phyloP scores from a whole-genome alignment of 2,888 invertebrate genomes.

The Drosophila kokeensis region DNA sequence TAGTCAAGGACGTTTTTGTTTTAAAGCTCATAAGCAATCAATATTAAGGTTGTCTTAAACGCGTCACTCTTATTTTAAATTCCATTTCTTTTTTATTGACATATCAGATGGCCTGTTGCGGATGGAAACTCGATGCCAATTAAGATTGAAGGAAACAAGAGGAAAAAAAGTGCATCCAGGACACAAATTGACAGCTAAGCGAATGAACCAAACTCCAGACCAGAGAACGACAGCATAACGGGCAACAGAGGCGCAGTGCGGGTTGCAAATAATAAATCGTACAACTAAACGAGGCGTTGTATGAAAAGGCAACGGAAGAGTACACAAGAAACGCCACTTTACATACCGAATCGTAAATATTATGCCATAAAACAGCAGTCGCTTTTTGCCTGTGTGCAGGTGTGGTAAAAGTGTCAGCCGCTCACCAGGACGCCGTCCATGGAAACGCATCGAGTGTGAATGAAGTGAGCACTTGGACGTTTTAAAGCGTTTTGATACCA shows the following conservation, averaged over 20 bases:
- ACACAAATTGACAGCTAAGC: constrained; percentile 66
- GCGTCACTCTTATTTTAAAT: background rate
- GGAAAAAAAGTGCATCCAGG: constrained; percentile 32
- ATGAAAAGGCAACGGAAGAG: constrained; percentile 61
- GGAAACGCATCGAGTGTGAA: constrained; percentile 77
- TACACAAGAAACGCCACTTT: constrained; percentile 77
- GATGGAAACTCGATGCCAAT: constrained; percentile 72
- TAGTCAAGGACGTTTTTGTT: constrained; percentile 18
- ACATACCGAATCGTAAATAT: constrained; percentile 77
- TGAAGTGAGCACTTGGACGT: constrained; percentile 75
- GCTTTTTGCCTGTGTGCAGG: constrained; percentile 46
- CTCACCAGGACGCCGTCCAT: constrained; percentile 13
- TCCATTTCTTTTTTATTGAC: constrained; percentile 6
- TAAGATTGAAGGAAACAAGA: constrained; percentile 68
- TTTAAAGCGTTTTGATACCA: constrained; percentile 70
- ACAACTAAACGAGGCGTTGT: constrained; percentile 48
- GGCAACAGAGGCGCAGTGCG: constrained; percentile 14
- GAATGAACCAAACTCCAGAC: constrained; percentile 27
- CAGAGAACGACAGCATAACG: constrained; percentile 7
- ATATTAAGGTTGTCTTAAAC: background rate
- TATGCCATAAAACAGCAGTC: constrained; percentile 69
- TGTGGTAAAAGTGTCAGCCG: constrained; percentile 44
- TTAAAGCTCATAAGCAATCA: background rate
- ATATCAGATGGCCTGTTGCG: constrained; percentile 33
- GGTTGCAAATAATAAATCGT: constrained; percentile 40